phyloP scores from a whole-genome alignment of 2,797 vertebrate genomes.

The Zalophus californianus region DNA sequence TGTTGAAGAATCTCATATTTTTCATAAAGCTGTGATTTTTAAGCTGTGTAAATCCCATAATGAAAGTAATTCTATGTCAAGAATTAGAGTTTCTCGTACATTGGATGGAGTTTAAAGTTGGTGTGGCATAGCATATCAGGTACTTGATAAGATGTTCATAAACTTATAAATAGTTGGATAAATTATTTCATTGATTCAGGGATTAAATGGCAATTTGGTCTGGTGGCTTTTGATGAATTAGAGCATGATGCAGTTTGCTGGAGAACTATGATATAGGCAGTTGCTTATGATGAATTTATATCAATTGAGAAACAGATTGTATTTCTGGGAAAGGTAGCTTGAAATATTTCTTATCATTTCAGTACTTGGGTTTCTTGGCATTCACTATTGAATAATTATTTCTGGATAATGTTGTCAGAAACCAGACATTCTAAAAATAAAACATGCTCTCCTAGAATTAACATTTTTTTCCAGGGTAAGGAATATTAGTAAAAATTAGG shows the following conservation, averaged over 20 bases:
- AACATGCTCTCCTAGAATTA: constrained; percentile 62
- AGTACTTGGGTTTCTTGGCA: constrained; percentile 76
- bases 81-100: constrained; percentile 66
- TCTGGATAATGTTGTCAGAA: constrained; percentile 73
- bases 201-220: constrained; percentile 72
- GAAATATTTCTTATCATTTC: constrained; percentile 79
- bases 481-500: constrained; percentile 11
- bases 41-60: constrained; percentile 63
- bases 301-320: constrained; percentile 76
- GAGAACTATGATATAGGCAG: constrained; percentile 63
- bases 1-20: constrained; percentile 16
- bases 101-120: constrained; percentile 73
- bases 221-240: constrained; percentile 78
- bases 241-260: constrained; percentile 69
- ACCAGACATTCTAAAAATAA: constrained; percentile 71
- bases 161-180: constrained; percentile 55
- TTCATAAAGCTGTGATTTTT: constrained; percentile 11
- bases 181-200: constrained; percentile 76
- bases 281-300: constrained; percentile 80
- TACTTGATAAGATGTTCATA: constrained; percentile 60
- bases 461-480: constrained; percentile 55
- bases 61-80: constrained; percentile 49
- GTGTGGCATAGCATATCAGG: not conserved
- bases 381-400: constrained; percentile 72
- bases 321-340: constrained; percentile 79